Evolutionary conservation across 2,113 vertebrate species (phyloP).

Genomic region (Bettongia penicillata): DNA sequence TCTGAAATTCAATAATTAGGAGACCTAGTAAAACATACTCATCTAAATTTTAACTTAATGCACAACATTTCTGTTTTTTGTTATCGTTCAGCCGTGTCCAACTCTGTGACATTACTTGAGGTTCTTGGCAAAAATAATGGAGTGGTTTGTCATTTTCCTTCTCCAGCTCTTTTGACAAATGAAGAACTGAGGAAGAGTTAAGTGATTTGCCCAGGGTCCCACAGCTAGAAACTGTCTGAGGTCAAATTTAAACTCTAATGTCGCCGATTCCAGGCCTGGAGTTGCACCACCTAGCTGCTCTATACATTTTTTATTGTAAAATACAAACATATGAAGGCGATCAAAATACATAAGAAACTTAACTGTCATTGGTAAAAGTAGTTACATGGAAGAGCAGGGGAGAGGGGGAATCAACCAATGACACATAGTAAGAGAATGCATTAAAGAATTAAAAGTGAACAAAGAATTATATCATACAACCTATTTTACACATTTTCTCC

Average conservation of each 20-base stretch:
- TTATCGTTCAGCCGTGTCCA: neutral
- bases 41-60: conserved; percentile 70
- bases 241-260: neutral
- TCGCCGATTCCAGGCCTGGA: neutral
- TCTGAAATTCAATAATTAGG: conserved; percentile 63
- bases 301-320: neutral
- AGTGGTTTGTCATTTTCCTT: too few relatives aligned
- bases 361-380: conserved; percentile 68
- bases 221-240: neutral
- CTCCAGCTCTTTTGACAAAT: neutral
- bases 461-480: conserved; percentile 49
- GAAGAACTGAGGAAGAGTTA: neutral
- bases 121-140: neutral
- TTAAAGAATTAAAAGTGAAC: conserved; percentile 52
- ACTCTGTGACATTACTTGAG: neutral
- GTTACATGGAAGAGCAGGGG: conserved; percentile 21
- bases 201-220: neutral
- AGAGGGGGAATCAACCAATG: conserved; percentile 39
- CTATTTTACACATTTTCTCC: conserved; percentile 34
- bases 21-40: conserved; percentile 55
- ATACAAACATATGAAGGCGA: conserved; percentile 43
- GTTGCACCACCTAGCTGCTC: neutral
- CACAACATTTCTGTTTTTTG: neutral
- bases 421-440: conserved; percentile 34
- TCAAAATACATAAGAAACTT: conserved; percentile 71